These are phyloP conservation scores for Fulmarus glacialis DNA, from an alignment of 2,113 vertebrate genomes.

Conservation along the genomic window DNA sequence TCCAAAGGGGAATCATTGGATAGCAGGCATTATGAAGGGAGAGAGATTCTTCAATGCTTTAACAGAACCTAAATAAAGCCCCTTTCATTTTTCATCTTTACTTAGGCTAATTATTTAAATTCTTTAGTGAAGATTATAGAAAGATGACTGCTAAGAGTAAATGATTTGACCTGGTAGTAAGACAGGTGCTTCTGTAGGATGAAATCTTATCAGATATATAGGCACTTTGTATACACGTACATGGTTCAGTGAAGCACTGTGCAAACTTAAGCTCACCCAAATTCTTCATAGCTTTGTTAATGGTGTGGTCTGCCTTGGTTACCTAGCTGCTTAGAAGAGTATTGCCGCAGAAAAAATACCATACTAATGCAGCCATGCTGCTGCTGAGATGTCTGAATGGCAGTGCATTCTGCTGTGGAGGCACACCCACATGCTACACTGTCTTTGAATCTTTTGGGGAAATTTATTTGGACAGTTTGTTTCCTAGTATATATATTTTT, in stretches of 20 bases:
- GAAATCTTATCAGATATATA: neutral
- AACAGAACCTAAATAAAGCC: neutral
- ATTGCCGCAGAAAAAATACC: neutral
- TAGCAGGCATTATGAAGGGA: neutral
- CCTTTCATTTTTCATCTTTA: neutral
- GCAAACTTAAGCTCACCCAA: neutral
- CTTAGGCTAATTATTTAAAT: neutral
- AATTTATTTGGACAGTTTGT: neutral
- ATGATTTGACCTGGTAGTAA: neutral
- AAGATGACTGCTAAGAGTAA: neutral
- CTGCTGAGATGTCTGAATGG: neutral
- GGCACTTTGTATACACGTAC: neutral
- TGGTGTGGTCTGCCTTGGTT: neutral
- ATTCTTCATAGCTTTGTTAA: neutral
- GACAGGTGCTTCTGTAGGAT: neutral
- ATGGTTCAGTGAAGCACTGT: neutral
- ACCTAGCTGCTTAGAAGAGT: neutral
- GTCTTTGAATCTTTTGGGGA: neutral
- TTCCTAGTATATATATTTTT: neutral
- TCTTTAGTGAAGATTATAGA: neutral
- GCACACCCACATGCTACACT: fast-evolving
- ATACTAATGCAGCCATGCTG: fast-evolving
- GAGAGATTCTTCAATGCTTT: neutral
- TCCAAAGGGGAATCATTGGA: neutral
- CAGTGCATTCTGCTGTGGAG: neutral